Evolutionary conservation across 2,797 vertebrate genomes (phyloP).

Genomic region (Brotula barbata): DNA sequence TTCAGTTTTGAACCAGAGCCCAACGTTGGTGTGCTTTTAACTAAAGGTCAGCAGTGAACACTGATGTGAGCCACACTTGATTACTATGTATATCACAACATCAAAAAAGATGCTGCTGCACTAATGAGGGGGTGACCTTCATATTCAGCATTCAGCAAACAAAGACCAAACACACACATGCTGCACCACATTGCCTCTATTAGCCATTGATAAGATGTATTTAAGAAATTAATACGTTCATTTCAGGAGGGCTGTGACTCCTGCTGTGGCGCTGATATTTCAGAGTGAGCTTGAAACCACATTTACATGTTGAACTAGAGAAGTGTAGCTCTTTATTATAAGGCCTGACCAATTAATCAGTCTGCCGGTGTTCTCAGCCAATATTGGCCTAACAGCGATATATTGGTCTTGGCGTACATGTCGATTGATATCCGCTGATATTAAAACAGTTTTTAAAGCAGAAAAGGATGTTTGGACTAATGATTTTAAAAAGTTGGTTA

Average conservation of each 20-base stretch:
- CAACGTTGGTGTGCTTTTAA: constrained; percentile 74
- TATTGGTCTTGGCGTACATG: no score
- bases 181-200: constrained; percentile 43
- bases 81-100: constrained; percentile 76
- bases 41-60: constrained; percentile 75
- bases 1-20: constrained; percentile 69
- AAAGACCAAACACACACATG: constrained; percentile 59
- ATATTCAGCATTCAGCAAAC: constrained; percentile 62
- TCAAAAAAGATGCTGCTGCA: constrained; percentile 68
- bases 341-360: neutral
- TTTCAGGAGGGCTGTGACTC: constrained; percentile 28
- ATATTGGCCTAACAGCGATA: no score
- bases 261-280: constrained; percentile 37
- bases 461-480: no score
- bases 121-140: constrained; percentile 78
- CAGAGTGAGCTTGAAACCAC: neutral
- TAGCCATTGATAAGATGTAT: constrained; percentile 50
- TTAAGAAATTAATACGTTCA: constrained; percentile 48
- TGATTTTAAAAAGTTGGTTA: no score
- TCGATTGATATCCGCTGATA: no score
- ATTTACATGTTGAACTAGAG: constrained; percentile 13
- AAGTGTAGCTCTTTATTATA: constrained; percentile 6
- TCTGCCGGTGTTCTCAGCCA: no score
- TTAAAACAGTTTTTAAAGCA: no score
- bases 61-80: constrained; percentile 62